phyloP scores from a whole-genome alignment of 2,797 vertebrate genomes.

The Diceros bicornis region DNA sequence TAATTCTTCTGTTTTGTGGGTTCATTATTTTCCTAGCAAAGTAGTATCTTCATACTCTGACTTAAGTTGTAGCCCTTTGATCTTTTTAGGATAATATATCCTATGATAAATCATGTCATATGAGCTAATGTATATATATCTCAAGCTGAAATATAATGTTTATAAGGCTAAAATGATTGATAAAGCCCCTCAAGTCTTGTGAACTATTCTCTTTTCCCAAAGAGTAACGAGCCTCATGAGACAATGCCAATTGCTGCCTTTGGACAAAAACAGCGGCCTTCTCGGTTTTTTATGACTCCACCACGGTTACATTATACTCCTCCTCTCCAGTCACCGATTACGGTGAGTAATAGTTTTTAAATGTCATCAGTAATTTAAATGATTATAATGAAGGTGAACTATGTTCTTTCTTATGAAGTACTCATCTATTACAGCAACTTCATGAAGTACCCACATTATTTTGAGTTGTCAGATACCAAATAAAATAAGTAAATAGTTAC shows the following conservation, averaged over 20 bases:
- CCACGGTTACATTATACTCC: conserved; percentile 94
- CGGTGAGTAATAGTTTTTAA: conserved; percentile 88
- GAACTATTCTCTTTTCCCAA: conserved; percentile 70
- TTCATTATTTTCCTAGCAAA: conserved; percentile 18
- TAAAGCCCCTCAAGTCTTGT: conserved; percentile 59
- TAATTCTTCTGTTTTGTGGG: conserved; percentile 48
- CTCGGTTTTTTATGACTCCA: conserved; percentile 96
- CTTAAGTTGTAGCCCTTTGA: conserved; percentile 28
- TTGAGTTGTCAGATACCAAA: conserved; percentile 44
- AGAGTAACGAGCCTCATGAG: conserved; percentile 99
- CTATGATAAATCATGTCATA: not conserved
- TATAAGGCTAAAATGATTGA: conserved; percentile 11
- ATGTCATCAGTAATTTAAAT: conserved; percentile 19
- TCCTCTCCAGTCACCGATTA: conserved; percentile 94
- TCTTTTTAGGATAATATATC: conserved; percentile 1
- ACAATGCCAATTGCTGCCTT: conserved; percentile 99
- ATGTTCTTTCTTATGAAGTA: conserved; percentile 55
- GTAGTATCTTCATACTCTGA: conserved; percentile 37
- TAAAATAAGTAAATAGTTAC: conserved; percentile 35
- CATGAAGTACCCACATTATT: not conserved
- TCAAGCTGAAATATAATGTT: conserved; percentile 22
- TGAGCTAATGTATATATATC: not conserved
- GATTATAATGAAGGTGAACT: not conserved
- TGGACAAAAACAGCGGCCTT: conserved; percentile 97
- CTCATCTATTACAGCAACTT: not conserved